Percentiles rank a stretch among this genome's conserved stretches.
These are phyloP conservation scores for Troides aeacus DNA, from an alignment of 2,888 invertebrate genomes.

Conservation along the genomic window DNA sequence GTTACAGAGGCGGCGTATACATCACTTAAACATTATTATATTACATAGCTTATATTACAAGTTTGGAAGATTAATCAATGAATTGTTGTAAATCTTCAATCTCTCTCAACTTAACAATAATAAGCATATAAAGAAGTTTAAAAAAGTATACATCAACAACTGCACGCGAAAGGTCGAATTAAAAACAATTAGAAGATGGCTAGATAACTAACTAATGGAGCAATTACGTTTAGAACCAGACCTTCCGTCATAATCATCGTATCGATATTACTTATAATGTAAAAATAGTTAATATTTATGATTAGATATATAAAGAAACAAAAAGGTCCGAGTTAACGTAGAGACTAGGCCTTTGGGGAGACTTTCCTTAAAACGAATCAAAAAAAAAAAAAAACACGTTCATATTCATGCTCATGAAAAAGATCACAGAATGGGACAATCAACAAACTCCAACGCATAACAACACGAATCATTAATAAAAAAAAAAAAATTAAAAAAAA, in stretches of 20 bases:
- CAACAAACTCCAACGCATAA: conserved; percentile 51
- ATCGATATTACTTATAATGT: conserved; percentile 27
- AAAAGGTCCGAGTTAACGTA: conserved; percentile 64
- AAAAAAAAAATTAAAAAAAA: conserved; percentile 33
- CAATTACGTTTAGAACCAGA: conserved; percentile 69
- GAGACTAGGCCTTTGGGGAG: conserved; percentile 73
- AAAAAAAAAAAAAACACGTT: conserved; percentile 36
- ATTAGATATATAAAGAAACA: conserved; percentile 36
- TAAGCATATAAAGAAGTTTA: conserved; percentile 41
- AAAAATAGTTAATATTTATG: conserved; percentile 37
- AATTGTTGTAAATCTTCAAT: conserved; percentile 13
- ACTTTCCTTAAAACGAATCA: conserved; percentile 56
- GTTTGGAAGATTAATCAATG: too few relatives aligned
- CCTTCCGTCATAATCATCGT: conserved; percentile 53
- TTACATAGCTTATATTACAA: too few relatives aligned
- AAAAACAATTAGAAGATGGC: conserved; percentile 74
- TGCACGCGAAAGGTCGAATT: conserved; percentile 65
- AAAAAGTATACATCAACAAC: conserved; percentile 53
- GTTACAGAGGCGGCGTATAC: too few relatives aligned
- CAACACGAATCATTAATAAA: conserved; percentile 46
- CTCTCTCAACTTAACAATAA: conserved; percentile 4
- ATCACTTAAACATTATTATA: too few relatives aligned
- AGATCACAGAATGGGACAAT: conserved; percentile 56
- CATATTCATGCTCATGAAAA: conserved; percentile 38
- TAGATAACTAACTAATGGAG: conserved; percentile 79